A percentile compares a stretch with the other conserved stretches of the same genome.
These are phyloP conservation scores for Dinothrombium tinctorium DNA, from an alignment of 1,140 invertebrate genomes.

Conservation along the genomic window DNA sequence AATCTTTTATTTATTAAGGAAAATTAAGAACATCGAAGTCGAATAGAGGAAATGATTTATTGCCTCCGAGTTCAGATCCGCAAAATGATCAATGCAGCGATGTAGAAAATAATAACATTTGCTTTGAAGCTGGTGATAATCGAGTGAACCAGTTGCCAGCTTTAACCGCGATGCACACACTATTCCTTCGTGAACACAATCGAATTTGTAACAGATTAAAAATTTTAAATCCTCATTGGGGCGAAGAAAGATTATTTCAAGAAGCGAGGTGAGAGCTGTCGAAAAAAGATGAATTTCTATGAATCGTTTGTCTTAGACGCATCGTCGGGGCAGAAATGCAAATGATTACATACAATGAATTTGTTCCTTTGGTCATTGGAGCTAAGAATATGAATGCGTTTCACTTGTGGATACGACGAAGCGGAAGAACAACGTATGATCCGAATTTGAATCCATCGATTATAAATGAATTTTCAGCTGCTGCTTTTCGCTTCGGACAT, in stretches of 20 bases:
- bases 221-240: slow-evolving; percentile 23
- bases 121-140: slow-evolving; percentile 21
- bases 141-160: slow-evolving; percentile 31
- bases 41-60: slow-evolving; percentile 17
- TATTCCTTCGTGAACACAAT: slow-evolving; percentile 24
- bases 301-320: too few relatives aligned
- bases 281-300: slow-evolving; percentile 11
- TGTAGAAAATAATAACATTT: too few relatives aligned
- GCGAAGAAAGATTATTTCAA: slow-evolving; percentile 28
- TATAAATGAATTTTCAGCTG: slow-evolving; percentile 38
- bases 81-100: slow-evolving; percentile 13
- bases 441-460: slow-evolving; percentile 44
- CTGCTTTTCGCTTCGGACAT: slow-evolving; percentile 45
- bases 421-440: slow-evolving; percentile 29
- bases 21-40: background rate
- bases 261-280: too few relatives aligned
- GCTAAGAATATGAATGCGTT: background rate
- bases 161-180: slow-evolving; percentile 29
- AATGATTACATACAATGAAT: slow-evolving; percentile 62
- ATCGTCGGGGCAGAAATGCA: slow-evolving; percentile 41
- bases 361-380: slow-evolving; percentile 15
- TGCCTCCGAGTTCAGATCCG: slow-evolving; percentile 11
- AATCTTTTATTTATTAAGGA: too few relatives aligned
- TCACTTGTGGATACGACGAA: slow-evolving; percentile 22
- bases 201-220: slow-evolving; percentile 19